Base-by-base conservation (phyloP, 2,113 vertebrate genomes). In the Silurus asotus region DNA sequence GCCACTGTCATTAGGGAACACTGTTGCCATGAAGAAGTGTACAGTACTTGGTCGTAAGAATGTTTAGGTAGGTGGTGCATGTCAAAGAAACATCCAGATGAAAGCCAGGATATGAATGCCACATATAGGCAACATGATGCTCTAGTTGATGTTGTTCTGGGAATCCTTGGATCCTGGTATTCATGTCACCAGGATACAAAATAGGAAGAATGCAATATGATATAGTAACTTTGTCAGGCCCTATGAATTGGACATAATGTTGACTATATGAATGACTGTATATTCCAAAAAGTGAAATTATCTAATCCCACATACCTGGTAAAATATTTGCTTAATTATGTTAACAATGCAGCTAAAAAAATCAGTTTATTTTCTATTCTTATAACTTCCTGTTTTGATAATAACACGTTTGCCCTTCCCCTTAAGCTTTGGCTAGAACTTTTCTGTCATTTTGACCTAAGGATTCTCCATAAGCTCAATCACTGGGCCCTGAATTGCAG, bases 391-490 rank as follows among this genome's bases (percentile, higher is more conserved):
- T 25, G 4, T 58, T n/a, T 67, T 82, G 69, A 56, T 48, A 9
- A 6, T 5, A 53, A 37, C 45, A 55, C 23, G 55, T 59, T 10
- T 37, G 4, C 11, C 58, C 74, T 69, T 70, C 59, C 28, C 11
- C n/a, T 76, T 58, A 51, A 51, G 65, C 6, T 65, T 64, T 79
- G 51, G 65, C 59, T 19, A 79, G 25, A 74, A 64, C 85, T 69
- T 70, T 15, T 56, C n/a, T 48, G 61, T 78, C 82, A 88, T 79
- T 85, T 78, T 55, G 25, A 6, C 48, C 17, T 86, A 48, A 86
- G 28, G 82, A 51, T 86, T 88, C 56, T 55, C 81, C 83, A 56
- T 80, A 49, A 86, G 81, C 74, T 86, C 15, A 28, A 62, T 70
- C 72, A 79, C 19, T 64, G 70, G 11, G 61, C 37, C 14, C 28